Base-by-base conservation (phyloP, 2,797 vertebrate species). In the Synanceia verrucosa region DNA sequence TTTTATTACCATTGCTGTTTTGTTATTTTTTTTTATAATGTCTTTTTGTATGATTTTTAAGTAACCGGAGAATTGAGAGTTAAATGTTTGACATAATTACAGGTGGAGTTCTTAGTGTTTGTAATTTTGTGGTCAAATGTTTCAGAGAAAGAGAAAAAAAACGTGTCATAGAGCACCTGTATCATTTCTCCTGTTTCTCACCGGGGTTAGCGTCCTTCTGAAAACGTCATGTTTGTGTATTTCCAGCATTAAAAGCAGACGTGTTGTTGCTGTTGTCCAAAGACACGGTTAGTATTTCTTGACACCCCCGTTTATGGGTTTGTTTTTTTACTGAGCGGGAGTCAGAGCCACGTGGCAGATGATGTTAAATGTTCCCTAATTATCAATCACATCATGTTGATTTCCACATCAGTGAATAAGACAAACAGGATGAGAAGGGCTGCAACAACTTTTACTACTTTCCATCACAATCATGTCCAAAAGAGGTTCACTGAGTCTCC, bases 41-140 rank as follows among this genome's bases (percentile, higher is more conserved):
- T 89, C 76, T 81, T 94, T 92, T 91, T 89, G 64, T 88, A 90
- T 82, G 64, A 85, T 89, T 90, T 93, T 84, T 84, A 81, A 81
- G 67, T 88, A 84, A 86, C 60, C 73, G 53, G 76, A 87, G 76
- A 86, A 81, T 67, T 68, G 74, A 87, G 77, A 85, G 73, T 86
- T 59, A 69, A 74, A 78, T 86, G 82, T 85, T 58, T 70, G 80
- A 80, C 69, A 64, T 85, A 70, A 77, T 79, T 82, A 78, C 78
- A 87, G 83, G 59, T 89, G 86, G 87, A 81, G 81, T 88, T 81
- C 4, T 76, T 78, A 24, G 79, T 85, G 82, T 90, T 83, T 90
- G 76, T 88, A 76, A 84, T 76, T 77, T 81, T 88, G 86, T 90
- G 83, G 79, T 92, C 88, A 85, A 78, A 81, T 84, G 72, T 88